Percentiles rank a stretch among this genome's conserved stretches.
These are phyloP conservation scores for Harpalus rufipes DNA, from an alignment of 2,888 invertebrate species.

Conservation along the genomic window DNA sequence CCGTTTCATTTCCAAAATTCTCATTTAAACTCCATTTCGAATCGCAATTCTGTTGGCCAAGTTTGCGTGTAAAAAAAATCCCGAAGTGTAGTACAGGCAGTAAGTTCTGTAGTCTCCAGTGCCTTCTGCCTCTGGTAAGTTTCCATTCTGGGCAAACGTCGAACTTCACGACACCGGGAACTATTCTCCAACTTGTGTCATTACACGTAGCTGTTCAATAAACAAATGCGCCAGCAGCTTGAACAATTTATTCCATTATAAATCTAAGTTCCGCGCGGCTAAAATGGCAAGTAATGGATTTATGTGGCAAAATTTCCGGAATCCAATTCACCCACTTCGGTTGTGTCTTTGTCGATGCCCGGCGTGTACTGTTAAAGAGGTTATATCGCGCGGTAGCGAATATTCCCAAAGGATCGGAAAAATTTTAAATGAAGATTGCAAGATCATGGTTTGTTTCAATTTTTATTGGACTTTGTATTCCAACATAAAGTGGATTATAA, in stretches of 20 bases:
- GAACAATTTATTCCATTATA: slow-evolving; percentile 65
- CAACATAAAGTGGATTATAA: too few relatives aligned
- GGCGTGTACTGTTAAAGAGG: slow-evolving; percentile 3
- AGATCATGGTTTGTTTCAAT: too few relatives aligned
- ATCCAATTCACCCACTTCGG: slow-evolving; percentile 17
- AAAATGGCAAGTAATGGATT: slow-evolving; percentile 47
- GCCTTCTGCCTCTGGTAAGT: slow-evolving; percentile 10
- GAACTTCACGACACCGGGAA: neutral
- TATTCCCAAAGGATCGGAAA: too few relatives aligned
- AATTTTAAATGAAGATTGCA: too few relatives aligned
- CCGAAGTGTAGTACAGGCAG: neutral
- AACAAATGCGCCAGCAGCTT: slow-evolving; percentile 52
- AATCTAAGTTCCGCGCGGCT: slow-evolving; percentile 52
- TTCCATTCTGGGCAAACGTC: slow-evolving; percentile 18
- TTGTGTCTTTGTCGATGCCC: slow-evolving; percentile 15
- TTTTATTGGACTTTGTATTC: too few relatives aligned
- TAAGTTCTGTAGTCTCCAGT: neutral
- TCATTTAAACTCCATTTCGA: too few relatives aligned
- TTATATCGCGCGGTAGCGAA: neutral
- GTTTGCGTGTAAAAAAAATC: neutral
- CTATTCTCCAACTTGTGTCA: slow-evolving; percentile 50
- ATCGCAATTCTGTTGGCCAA: too few relatives aligned
- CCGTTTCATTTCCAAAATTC: too few relatives aligned
- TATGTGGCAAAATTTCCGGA: slow-evolving; percentile 50
- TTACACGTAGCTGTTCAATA: slow-evolving; percentile 57